Percentiles rank a stretch among this genome's conserved stretches.
These are phyloP conservation scores for Dipus sagitta DNA, from an alignment of 2,797 vertebrate species.

Conservation along the genomic window DNA sequence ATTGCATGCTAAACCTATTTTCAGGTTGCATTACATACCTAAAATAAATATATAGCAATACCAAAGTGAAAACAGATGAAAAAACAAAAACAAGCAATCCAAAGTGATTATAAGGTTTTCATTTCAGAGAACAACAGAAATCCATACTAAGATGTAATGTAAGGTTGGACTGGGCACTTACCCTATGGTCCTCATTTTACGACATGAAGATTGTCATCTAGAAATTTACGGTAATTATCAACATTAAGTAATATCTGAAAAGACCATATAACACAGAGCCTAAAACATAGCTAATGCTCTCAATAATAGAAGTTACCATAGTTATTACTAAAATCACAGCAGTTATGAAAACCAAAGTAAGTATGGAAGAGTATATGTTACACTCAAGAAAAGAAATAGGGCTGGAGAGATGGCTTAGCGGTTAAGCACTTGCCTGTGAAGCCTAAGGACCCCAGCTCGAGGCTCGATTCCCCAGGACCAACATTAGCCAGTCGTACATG, in stretches of 20 bases:
- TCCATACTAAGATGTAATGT: neutral
- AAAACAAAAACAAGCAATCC: neutral
- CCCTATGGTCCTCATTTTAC: neutral
- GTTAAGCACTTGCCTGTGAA: too few relatives aligned
- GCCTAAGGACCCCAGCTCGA: too few relatives aligned
- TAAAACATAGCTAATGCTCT: neutral
- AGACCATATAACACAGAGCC: neutral
- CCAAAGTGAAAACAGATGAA: too few relatives aligned
- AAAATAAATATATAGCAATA: neutral
- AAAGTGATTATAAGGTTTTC: neutral
- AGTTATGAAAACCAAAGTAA: constrained; percentile 15
- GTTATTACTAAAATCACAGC: neutral
- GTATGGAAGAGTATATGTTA: neutral
- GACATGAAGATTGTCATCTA: constrained; percentile 20
- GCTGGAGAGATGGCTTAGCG: too few relatives aligned
- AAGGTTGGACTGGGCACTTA: neutral
- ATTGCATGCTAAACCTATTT: neutral
- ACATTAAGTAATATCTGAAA: neutral
- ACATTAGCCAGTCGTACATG: too few relatives aligned
- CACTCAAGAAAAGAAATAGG: constrained; percentile 39
- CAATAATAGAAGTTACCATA: neutral
- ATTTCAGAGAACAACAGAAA: constrained; percentile 44
- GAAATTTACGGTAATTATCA: constrained; percentile 13
- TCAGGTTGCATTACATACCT: neutral
- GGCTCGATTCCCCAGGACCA: too few relatives aligned